Evolutionary conservation across 2,888 invertebrate species (phyloP), one percentile per base, ranked within the genome.

Genomic region (Zygogramma bicolorata): DNA sequence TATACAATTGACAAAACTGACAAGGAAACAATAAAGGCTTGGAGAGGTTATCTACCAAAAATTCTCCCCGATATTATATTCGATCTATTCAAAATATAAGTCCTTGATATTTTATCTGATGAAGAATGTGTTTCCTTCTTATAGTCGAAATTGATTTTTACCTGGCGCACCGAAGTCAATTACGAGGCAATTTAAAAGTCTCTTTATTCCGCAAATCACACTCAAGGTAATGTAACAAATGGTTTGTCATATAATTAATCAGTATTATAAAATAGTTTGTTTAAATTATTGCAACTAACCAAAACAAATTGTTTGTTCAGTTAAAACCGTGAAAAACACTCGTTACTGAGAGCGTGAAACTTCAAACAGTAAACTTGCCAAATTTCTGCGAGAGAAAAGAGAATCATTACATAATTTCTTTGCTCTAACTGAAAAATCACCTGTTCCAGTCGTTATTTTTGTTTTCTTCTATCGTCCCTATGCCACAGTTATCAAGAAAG

Each of bases 161-260:
- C 27, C 15, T 27, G 53, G n/a, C 53, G 13, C 27, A 53, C 1
- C 22, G 25, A 15, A 63, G 29, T 63, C 29, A 29, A 46, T 49
- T 31, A 40, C 63, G 29, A 42, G 42, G 62, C 22, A 22, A 62
- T 62, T 42, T 5, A 42, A 62, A 34, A 63, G 46, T 29, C 18
- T 46, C 42, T 18, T 62, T 29, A 63, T 61, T 40, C 13, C 8
- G 4, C 63, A 49, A 63, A 31, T 46, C 46, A 20, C 7, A 31
- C 27, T 63, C 63, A 63, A 63, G 63, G 63, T 63, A 15, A 63
- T 40, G 63, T 49, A 49, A 63, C 63, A 18, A 63, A 63, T 27
- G 46, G 49, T 63, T 63, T 34, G 10, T 46, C 63, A 63, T 63
- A 49, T 63, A 63, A 63, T 63, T 63, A n/a, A 63, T 46, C 46